These are phyloP conservation scores for Mallateleia sp. DNA, from an alignment of 2,888 invertebrate genomes.

Conservation along the genomic window DNA sequence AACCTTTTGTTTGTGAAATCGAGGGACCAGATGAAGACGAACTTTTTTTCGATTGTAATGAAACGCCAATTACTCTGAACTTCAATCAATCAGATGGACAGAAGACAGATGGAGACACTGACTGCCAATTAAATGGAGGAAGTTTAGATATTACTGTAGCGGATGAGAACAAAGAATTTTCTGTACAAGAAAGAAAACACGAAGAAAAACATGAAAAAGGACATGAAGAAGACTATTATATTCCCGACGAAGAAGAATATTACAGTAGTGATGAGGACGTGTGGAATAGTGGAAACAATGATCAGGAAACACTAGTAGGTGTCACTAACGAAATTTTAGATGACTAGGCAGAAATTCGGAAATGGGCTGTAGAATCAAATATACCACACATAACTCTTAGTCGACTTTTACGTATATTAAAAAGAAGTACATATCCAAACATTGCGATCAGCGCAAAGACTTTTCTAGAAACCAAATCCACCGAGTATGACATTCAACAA, in stretches of 20 bases:
- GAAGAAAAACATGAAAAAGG: background rate
- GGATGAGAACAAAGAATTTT: background rate
- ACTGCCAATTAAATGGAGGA: conserved; percentile 5
- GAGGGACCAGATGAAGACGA: conserved; percentile 19
- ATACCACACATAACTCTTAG: conserved; percentile 18
- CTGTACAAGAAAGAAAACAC: background rate
- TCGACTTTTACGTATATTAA: conserved; percentile 32
- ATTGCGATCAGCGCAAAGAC: conserved; percentile 39
- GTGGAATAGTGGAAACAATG: conserved; percentile 1
- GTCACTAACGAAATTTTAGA: conserved; percentile 7
- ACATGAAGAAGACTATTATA: conserved; percentile 8
- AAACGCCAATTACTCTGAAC: conserved; percentile 18
- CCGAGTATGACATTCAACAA: conserved; percentile 33
- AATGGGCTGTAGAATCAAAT: conserved; percentile 37
- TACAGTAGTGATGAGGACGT: background rate
- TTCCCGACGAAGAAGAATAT: background rate
- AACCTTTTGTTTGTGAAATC: conserved; percentile 15
- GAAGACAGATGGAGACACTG: background rate
- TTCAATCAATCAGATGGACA: conserved; percentile 1
- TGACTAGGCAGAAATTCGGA: background rate
- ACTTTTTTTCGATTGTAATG: conserved; percentile 8
- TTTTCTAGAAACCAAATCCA: conserved; percentile 46
- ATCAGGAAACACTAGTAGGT: conserved; percentile 4
- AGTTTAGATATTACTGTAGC: background rate
- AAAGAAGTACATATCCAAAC: conserved; percentile 18